Evolutionary conservation across 2,113 vertebrate genomes (phyloP).

Genomic region (Neolamprologus fasciatus): DNA sequence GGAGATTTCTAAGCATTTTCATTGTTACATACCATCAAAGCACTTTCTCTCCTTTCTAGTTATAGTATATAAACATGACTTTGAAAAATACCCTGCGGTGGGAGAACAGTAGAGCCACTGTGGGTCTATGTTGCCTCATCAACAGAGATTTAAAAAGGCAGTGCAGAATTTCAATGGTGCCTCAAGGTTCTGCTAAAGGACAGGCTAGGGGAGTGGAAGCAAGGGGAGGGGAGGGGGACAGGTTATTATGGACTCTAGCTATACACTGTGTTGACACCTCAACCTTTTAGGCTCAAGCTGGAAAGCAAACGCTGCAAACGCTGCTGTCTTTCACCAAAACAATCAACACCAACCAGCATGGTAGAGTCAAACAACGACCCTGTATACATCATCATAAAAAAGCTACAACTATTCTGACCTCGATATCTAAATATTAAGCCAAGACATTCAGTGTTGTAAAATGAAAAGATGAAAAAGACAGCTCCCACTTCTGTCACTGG

Average conservation of each 20-base stretch:
- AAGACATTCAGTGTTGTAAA: background rate
- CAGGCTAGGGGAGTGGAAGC: constrained; percentile 18
- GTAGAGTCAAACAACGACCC: background rate
- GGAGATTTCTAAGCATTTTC: constrained; percentile 59
- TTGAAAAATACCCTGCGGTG: constrained; percentile 67
- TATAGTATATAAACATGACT: constrained; percentile 71
- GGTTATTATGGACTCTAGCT: constrained; percentile 54
- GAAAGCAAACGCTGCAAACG: constrained; percentile 27
- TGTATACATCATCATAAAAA: background rate
- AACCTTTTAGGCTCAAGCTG: constrained; percentile 49
- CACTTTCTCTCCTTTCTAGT: constrained; percentile 64
- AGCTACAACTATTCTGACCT: background rate
- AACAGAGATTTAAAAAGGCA: constrained; percentile 71
- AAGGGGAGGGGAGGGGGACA: background rate
- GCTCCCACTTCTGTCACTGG: background rate
- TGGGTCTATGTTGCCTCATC: constrained; percentile 67
- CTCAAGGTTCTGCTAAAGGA: constrained; percentile 72
- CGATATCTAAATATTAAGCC: background rate
- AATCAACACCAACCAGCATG: constrained; percentile 2
- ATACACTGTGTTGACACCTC: constrained; percentile 45
- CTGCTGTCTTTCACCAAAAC: constrained; percentile 34
- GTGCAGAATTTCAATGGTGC: constrained; percentile 70
- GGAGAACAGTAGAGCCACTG: constrained; percentile 53
- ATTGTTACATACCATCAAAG: constrained; percentile 66
- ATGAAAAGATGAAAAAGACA: background rate